Evolutionary conservation across 2,888 invertebrate species (phyloP), one percentile per base, ranked within the genome.

Genomic region (Nudaria mundana): DNA sequence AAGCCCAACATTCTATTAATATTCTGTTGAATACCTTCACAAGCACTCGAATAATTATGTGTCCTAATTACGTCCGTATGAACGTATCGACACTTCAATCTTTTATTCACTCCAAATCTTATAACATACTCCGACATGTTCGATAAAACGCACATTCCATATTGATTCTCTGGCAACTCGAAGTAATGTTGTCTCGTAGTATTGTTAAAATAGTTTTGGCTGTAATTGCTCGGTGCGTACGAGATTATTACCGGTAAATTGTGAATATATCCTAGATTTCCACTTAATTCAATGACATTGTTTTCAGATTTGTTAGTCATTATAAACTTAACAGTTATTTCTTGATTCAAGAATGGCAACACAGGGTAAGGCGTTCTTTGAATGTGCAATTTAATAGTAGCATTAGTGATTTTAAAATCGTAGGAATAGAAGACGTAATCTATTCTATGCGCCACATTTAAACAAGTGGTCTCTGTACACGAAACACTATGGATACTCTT

Each of bases 251-350:
- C 77, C 0, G 94, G 94, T 53, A 91, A 90, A 5, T 93, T 92
- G 3, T 81, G 56, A 4, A 91, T 65, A 63, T 96, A 96, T 2
- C 96, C 96, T 1, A 95, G 95, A 72, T 93, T 94, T 2, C 96
- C 96, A 78, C 95, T 95, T 10, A 89, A 58, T 48, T 64, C 56
- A 20, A 81, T 43, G 23, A 79, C 47, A 12, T 60, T 46, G 1
- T 76, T 70, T n/a, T 59, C 54, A 0, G 80, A 66, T 28, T 62
- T 55, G 48, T 83, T 82, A 5, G 66, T 54, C 39, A 86, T 57
- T 35, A 73, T 53, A 60, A 84, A 87, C 30, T 61, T 62, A 0
- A 87, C 76, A 36, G 52, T 58, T 33, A 86, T 64, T 48, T 76
- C 73, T 68, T 87, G 86, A 3, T 47, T 38, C 41, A 84, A 46